Percentiles rank a stretch among this genome's conserved stretches.
These are phyloP conservation scores for Caenorhabditis sp. DNA, from an alignment of 2,888 invertebrate species.

Conservation along the genomic window DNA sequence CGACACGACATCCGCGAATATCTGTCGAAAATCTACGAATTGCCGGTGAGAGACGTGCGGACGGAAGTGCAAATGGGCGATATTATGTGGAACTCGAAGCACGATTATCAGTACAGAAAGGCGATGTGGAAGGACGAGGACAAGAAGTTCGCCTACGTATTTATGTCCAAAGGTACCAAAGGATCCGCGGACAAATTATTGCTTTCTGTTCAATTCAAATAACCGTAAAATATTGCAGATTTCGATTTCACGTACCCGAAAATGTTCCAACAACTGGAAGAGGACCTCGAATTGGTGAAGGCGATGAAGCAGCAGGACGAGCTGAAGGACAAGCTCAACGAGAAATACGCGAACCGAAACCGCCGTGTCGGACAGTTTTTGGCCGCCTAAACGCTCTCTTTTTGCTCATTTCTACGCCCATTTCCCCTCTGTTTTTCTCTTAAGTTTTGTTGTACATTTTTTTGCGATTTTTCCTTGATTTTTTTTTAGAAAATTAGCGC, in stretches of 20 bases:
- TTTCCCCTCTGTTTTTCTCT: background rate
- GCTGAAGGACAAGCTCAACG: conserved; percentile 59
- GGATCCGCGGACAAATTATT: too few species aligned
- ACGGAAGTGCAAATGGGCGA: conserved; percentile 81
- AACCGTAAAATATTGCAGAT: conserved; percentile 24
- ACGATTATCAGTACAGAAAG: conserved; percentile 66
- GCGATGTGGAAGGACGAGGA: conserved; percentile 79
- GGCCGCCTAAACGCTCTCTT: conserved; percentile 49
- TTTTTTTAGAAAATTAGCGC: too few species aligned
- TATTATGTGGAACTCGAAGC: conserved; percentile 69
- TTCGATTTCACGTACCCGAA: conserved; percentile 66
- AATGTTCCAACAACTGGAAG: conserved; percentile 64
- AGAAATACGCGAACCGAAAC: conserved; percentile 68
- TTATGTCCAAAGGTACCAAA: conserved; percentile 66
- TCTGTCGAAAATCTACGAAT: conserved; percentile 93
- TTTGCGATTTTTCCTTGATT: background rate
- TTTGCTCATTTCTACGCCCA: too few species aligned
- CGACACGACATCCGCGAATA: conserved; percentile 91
- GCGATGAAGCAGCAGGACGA: conserved; percentile 60
- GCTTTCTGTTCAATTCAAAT: background rate
- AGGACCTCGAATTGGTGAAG: conserved; percentile 53
- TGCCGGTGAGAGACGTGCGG: conserved; percentile 87
- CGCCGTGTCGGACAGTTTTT: conserved; percentile 65
- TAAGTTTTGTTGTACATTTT: background rate
- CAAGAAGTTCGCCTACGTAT: conserved; percentile 78